These are phyloP conservation scores for Amyelois transitella DNA, from an alignment of 1,140 invertebrate genomes.

Conservation along the genomic window DNA sequence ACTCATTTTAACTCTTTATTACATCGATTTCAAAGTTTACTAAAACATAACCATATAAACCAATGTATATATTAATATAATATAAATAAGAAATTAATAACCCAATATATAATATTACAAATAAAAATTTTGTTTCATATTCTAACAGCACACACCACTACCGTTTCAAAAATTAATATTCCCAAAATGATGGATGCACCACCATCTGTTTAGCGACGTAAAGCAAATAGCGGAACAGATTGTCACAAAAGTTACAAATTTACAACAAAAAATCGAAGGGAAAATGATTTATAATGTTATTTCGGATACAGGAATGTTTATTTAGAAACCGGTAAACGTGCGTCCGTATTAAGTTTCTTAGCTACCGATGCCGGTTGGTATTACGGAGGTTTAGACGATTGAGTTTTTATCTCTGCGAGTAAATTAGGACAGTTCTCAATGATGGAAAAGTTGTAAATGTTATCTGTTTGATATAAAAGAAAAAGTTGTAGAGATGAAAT, in stretches of 20 bases:
- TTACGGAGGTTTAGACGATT: slow-evolving; percentile 10
- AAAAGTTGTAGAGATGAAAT: no score
- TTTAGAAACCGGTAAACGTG: slow-evolving; percentile 32
- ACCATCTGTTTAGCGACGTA: slow-evolving; percentile 65
- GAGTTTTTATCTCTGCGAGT: not conserved
- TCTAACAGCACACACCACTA: not conserved
- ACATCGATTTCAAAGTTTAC: no score
- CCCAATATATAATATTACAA: no score
- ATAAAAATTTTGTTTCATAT: not conserved
- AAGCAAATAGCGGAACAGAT: slow-evolving; percentile 74
- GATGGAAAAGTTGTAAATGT: not conserved
- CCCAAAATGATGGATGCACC: slow-evolving; percentile 55
- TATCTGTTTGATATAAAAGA: no score
- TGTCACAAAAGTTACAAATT: slow-evolving; percentile 70
- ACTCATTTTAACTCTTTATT: no score
- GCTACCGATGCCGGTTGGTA: slow-evolving; percentile 21
- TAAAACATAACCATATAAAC: no score
- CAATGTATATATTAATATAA: no score
- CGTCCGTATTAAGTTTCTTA: slow-evolving; percentile 27
- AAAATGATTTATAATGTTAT: slow-evolving; percentile 71
- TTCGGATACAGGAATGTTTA: slow-evolving; percentile 57
- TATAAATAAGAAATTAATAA: no score
- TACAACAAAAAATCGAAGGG: slow-evolving; percentile 51
- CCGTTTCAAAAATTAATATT: slow-evolving; percentile 54
- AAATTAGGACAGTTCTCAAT: not conserved